A percentile compares a stretch with the other conserved stretches of the same genome.
Evolutionary conservation across 2,797 vertebrate genomes (phyloP).

Genomic region (Enteromius anoplus): DNA sequence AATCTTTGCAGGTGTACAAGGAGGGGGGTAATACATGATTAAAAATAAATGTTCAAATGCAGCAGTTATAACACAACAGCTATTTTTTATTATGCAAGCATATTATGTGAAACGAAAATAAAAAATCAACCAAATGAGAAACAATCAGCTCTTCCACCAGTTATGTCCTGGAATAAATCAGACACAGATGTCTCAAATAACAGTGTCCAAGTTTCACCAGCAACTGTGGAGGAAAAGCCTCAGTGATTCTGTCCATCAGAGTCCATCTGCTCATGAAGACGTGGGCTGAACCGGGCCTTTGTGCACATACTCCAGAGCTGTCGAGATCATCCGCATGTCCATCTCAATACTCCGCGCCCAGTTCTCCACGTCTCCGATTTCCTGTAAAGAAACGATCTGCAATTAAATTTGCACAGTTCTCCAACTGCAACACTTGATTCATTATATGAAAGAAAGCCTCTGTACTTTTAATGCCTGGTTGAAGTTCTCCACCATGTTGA

Average conservation of each 20-base stretch:
- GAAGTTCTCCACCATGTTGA: slow-evolving; percentile 95
- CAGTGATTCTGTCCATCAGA: background rate
- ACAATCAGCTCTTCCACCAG: background rate
- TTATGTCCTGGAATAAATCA: background rate
- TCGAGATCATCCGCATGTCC: slow-evolving; percentile 95
- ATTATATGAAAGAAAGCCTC: background rate
- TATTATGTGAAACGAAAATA: background rate
- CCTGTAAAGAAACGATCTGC: slow-evolving; percentile 71
- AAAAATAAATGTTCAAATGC: background rate
- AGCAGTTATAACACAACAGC: background rate
- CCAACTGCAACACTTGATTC: background rate
- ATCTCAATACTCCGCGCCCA: slow-evolving; percentile 96
- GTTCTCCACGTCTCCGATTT: slow-evolving; percentile 97
- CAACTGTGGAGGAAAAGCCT: background rate
- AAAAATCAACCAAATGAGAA: background rate
- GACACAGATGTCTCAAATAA: background rate
- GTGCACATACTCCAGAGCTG: slow-evolving; percentile 91
- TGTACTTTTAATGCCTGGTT: slow-evolving; percentile 94
- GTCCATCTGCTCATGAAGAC: slow-evolving; percentile 64
- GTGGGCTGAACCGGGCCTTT: slow-evolving; percentile 89
- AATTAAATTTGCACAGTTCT: background rate
- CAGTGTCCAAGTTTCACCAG: background rate
- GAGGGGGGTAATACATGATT: background rate
- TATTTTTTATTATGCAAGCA: slow-evolving; percentile 10
- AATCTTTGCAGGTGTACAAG: background rate